Evolutionary conservation across 2,113 vertebrate genomes (phyloP), one percentile per base, ranked within the genome.

Genomic region (Himantopus leucocephalus): DNA sequence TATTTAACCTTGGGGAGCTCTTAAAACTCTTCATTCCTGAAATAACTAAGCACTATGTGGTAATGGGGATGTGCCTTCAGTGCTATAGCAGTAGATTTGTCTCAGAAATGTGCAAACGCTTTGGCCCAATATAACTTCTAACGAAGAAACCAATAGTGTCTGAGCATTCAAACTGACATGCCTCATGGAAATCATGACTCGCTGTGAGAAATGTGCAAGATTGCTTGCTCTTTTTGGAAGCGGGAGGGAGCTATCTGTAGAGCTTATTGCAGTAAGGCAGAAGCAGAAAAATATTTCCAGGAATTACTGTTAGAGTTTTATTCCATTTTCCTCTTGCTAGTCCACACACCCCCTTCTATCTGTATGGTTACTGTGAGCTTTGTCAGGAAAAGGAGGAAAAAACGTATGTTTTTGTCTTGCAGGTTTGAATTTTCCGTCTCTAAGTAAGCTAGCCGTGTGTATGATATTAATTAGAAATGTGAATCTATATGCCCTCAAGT

Each of bases 1-100:
- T 70, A 92, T 95, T 95, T 97, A 97, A 97, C 90, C 74, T 85
- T 84, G 94, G 72, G 68, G 90, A 97, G 91, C 89, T 92, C 88
- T 96, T 91, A 92, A 88, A 97, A 95, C 59, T 45, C 76, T 95
- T 85, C 43, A 29, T 93, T 94, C 86, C 95, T 97, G 93, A 92
- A 96, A 96, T 95, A 92, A 82, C 73, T 95, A 55, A 95, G 53
- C 58, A 73, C 55, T 82, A 5, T 60, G 80, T 62, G 85, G 60
- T 88, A 90, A 90, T 59, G 35, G 76, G 45, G 83, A 55, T 86
- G 37, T 77, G 37, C 24, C n/a, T 93, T 91, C 62, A 83, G 48
- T 84, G 67, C 62, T 89, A 37, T 7, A 97, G 77, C 45, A 73
- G 79, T 75, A 72, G 39, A 88, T 96, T 96, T 94, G 24, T 66